Evolutionary conservation across 2,113 vertebrate species (phyloP).

Genomic region (Rhynchomys soricoides): DNA sequence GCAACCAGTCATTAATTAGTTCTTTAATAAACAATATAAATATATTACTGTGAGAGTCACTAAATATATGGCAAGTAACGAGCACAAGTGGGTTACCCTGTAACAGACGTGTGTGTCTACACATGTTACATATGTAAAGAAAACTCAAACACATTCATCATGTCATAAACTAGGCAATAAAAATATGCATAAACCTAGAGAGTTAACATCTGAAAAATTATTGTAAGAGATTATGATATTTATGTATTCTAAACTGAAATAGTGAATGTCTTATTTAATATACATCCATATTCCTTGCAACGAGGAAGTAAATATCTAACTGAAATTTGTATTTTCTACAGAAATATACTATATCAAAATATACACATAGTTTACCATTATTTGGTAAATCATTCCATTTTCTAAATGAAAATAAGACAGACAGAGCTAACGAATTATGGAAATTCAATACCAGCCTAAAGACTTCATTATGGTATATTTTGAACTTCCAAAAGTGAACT

Average conservation of each 20-base stretch:
- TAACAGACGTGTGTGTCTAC: neutral
- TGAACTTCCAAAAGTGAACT: constrained; percentile 36
- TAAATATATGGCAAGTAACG: neutral
- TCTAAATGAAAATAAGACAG: constrained; percentile 45
- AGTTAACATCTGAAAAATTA: neutral
- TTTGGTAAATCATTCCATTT: constrained; percentile 45
- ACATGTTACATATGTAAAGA: neutral
- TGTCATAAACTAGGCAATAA: neutral
- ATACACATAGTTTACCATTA: constrained; percentile 41
- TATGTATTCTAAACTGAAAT: constrained; percentile 30
- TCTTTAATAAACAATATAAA: neutral
- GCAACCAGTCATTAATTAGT: neutral
- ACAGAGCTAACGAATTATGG: constrained; percentile 49
- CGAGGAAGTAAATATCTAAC: constrained; percentile 2
- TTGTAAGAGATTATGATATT: neutral
- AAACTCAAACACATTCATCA: neutral
- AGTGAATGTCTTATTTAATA: neutral
- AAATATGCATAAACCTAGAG: neutral
- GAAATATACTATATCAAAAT: constrained; percentile 39
- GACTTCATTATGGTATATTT: constrained; percentile 50
- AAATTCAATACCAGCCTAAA: constrained; percentile 51
- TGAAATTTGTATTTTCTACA: neutral
- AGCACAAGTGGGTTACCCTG: neutral
- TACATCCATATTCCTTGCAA: neutral
- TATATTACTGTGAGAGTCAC: neutral